Evolutionary conservation across 2,113 vertebrate genomes (phyloP).

Genomic region (Barbus barbus): DNA sequence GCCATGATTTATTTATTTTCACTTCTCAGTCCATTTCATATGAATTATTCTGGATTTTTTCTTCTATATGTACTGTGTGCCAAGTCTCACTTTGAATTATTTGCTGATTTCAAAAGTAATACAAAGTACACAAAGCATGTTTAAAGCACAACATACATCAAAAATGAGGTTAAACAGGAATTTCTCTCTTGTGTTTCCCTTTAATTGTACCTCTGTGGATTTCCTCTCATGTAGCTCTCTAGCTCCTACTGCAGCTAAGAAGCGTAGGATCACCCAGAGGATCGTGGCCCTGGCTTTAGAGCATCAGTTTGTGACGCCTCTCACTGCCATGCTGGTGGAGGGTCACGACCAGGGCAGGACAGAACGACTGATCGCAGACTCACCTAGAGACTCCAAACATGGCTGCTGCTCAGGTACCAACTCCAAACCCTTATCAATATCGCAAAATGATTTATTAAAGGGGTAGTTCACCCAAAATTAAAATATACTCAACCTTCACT

Average conservation of each 20-base stretch:
- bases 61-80: background rate
- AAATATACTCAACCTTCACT: too few species aligned
- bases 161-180: too few species aligned
- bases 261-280: conserved; percentile 86
- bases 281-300: conserved; percentile 88
- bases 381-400: conserved; percentile 82
- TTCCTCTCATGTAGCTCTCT: conserved; percentile 74
- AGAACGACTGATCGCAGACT: conserved; percentile 90
- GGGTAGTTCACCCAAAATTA: too few species aligned
- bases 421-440: background rate
- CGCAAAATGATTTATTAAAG: background rate
- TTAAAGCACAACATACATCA: background rate
- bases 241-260: conserved; percentile 79
- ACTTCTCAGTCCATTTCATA: background rate
- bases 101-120: background rate
- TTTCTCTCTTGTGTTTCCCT: too few species aligned
- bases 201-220: too few species aligned
- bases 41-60: background rate
- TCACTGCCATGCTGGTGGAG: conserved; percentile 91
- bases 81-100: background rate
- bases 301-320: conserved; percentile 92
- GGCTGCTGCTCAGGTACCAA: conserved; percentile 84
- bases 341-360: conserved; percentile 69
- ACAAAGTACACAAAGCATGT: too few species aligned
- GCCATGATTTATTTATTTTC: background rate